These are phyloP conservation scores for Drosophila pandora DNA, from an alignment of 1,140 invertebrate species.

Conservation along the genomic window DNA sequence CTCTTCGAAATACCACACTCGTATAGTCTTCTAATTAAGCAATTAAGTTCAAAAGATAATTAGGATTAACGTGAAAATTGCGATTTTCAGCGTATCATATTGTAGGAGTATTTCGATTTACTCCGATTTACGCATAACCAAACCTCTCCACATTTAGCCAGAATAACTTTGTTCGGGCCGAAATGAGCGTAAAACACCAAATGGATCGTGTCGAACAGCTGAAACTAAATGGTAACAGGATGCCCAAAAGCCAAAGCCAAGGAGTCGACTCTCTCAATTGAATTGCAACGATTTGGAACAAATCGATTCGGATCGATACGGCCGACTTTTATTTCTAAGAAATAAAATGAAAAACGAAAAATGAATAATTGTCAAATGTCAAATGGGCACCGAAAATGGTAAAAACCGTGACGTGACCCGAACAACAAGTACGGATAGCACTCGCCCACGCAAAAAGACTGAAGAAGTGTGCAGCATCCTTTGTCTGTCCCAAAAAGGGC, in stretches of 20 bases:
- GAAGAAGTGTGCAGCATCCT: conserved; percentile 46
- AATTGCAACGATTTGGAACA: conserved; percentile 75
- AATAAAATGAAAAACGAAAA: conserved; percentile 58
- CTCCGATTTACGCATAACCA: conserved; percentile 64
- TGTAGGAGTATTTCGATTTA: conserved; percentile 35
- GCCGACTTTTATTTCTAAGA: conserved; percentile 65
- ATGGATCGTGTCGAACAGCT: conserved; percentile 66
- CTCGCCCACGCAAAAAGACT: conserved; percentile 14
- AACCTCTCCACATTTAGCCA: conserved; percentile 36
- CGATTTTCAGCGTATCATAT: conserved; percentile 63
- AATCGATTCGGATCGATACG: conserved; percentile 62
- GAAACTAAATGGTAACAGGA: conserved; percentile 60
- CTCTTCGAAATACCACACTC: conserved; percentile 12
- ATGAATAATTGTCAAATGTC: conserved; percentile 69
- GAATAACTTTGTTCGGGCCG: conserved; percentile 24
- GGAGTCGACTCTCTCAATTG: conserved; percentile 53
- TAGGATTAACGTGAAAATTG: conserved; percentile 72
- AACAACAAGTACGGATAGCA: conserved; percentile 44
- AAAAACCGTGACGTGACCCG: conserved; percentile 55
- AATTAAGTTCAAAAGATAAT: conserved; percentile 58
- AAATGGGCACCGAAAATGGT: conserved; percentile 38
- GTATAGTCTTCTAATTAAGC: conserved; percentile 55
- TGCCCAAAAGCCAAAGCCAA: conserved; percentile 29
- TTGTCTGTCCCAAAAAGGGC: conserved; percentile 29
- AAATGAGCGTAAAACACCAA: conserved; percentile 65